These are phyloP conservation scores for Macrochelys suwanniensis DNA, from an alignment of 2,797 vertebrate genomes.

Conservation along the genomic window DNA sequence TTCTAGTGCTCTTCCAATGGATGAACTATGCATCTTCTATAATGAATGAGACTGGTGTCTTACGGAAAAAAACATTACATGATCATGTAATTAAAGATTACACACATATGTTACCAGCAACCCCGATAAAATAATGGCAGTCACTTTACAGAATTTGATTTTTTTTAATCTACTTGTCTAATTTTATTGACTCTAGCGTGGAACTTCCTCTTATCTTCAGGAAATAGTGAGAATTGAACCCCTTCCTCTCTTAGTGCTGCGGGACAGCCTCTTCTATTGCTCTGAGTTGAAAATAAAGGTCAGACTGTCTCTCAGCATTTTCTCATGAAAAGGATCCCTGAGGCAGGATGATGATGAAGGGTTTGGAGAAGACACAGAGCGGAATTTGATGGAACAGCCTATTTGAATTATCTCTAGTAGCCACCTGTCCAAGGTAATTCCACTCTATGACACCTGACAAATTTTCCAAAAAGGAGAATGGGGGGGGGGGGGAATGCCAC, in stretches of 20 bases:
- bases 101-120: background rate
- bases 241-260: background rate
- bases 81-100: background rate
- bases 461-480: background rate
- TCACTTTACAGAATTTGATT: background rate
- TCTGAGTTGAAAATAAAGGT: background rate
- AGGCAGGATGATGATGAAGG: background rate
- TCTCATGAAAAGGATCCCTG: background rate
- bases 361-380: background rate
- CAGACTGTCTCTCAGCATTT: background rate
- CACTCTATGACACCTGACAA: background rate
- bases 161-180: background rate
- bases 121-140: background rate
- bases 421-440: background rate
- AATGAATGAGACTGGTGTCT: background rate
- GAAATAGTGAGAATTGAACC: background rate
- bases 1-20: background rate
- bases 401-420: background rate
- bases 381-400: background rate
- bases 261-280: background rate
- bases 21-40: background rate
- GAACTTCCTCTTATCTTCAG: background rate
- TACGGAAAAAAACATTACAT: background rate
- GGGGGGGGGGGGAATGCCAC: background rate
- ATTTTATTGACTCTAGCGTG: background rate